Conservation (phyloP, 2,797 vertebrate species). For the Gouania willdenowi region DNA sequence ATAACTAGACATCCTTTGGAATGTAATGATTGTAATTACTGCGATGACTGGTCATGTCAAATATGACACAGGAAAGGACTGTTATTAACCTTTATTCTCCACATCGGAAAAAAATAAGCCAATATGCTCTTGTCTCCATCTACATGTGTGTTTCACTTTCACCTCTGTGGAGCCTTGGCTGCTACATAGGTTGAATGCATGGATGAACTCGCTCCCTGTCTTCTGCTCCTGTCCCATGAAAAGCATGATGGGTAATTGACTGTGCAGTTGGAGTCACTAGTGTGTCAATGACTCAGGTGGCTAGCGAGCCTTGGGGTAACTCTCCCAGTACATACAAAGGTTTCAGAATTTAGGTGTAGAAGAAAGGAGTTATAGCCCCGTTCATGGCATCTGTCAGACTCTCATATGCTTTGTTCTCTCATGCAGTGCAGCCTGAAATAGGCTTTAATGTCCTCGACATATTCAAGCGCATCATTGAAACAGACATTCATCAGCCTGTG, state of each 20-base stretch:
- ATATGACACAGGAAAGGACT: slow-evolving; percentile 83
- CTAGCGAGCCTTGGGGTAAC: slow-evolving; percentile 64
- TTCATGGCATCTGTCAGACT: slow-evolving; percentile 61
- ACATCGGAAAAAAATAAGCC: slow-evolving; percentile 46
- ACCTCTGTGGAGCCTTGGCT: slow-evolving; percentile 63
- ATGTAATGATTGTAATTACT: slow-evolving; percentile 84
- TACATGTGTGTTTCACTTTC: slow-evolving; percentile 61
- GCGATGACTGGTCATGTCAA: slow-evolving; percentile 83
- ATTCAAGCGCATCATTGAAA: slow-evolving; percentile 44
- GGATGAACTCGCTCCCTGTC: slow-evolving; percentile 71
- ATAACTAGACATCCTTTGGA: slow-evolving; percentile 82
- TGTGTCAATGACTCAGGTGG: slow-evolving; percentile 68
- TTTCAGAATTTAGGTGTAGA: slow-evolving; percentile 45
- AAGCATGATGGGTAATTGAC: slow-evolving; percentile 78
- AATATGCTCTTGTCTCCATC: slow-evolving; percentile 62
- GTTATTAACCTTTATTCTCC: slow-evolving; percentile 84
- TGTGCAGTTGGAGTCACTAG: slow-evolving; percentile 72
- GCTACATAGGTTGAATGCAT: slow-evolving; percentile 69
- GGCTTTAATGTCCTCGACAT: slow-evolving; percentile 39
- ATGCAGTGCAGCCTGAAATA: slow-evolving; percentile 44
- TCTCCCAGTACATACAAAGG: slow-evolving; percentile 49
- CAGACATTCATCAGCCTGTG: slow-evolving; percentile 47
- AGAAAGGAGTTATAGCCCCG: slow-evolving; percentile 49
- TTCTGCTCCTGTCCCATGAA: slow-evolving; percentile 59
- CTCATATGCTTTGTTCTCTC: slow-evolving; percentile 54